Base-by-base conservation (phyloP, 2,113 vertebrate genomes). In the Cololabis saira region DNA sequence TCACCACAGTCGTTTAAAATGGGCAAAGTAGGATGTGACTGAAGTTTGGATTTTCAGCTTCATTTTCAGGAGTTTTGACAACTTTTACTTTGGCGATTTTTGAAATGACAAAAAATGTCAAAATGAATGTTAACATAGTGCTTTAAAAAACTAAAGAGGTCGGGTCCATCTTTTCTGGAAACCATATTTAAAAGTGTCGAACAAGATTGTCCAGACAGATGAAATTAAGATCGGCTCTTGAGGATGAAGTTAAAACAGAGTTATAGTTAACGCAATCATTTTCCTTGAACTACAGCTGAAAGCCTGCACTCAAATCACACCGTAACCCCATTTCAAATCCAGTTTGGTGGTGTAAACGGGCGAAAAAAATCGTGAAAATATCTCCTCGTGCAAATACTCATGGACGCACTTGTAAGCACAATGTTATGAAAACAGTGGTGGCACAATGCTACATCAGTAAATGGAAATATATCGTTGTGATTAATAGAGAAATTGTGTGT, bases 351-450 rank as follows among this genome's bases (percentile, higher is more conserved):
- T 15, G 27, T 12, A 30, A 7, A 44, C 47, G 48, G 7, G 13
- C 22, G n/a, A n/a, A n/a, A 48, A 18, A 50, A 27, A n/a, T 10
- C 2, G 9, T 16, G 27, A 3, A 17, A 24, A 43, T 8, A 19
- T 45, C 13, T 54, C 12, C 62, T 15, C 11, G 11, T 64, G 2
- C 21, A 43, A 44, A 64, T 27, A 64, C 12, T 33, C 41, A 30
- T 13, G 40, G 21, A 44, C 50, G 21, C 12, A 41, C 21, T 40
- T 54, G 62, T 44, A 81, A 89, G 84, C 83, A 85, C 75, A 75
- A 85, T 84, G 76, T 91, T 90, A 84, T 84, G 88, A 83, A 91
- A 89, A 87, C 89, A 86, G 85, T 86, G 87, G 85, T 87, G 86
- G 79, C 87, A 91, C 87, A 76, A 89, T 89, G 89, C 91, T 91